phyloP scores from a whole-genome alignment of 2,797 vertebrate genomes.

The Philypnodon macrostomus region DNA sequence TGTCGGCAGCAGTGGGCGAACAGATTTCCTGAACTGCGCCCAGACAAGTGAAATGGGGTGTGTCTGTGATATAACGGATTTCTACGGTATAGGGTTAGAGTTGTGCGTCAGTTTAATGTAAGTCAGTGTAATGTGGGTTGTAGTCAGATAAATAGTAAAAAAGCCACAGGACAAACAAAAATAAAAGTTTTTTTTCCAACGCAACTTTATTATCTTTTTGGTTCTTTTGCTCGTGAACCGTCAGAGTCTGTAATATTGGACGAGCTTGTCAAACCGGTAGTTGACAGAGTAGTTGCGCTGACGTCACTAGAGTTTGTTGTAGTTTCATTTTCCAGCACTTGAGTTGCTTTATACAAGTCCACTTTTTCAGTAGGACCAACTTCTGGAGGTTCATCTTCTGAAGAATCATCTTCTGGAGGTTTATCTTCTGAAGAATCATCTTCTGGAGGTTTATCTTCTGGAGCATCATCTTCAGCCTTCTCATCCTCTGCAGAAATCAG shows the following conservation, averaged over 20 bases:
- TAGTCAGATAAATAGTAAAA: too few species aligned
- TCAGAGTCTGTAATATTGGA: slow-evolving; percentile 23
- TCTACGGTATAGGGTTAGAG: too few species aligned
- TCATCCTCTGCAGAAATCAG: background rate
- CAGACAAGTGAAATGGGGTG: too few species aligned
- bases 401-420: background rate
- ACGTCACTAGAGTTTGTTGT: background rate
- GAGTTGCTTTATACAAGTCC: accelerated
- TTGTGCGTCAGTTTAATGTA: too few species aligned
- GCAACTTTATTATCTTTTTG: too few species aligned
- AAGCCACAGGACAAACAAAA: too few species aligned
- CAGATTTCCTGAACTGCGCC: too few species aligned
- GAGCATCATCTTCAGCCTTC: background rate
- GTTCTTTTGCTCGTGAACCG: background rate
- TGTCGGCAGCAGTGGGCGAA: too few species aligned
- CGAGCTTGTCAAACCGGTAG: accelerated
- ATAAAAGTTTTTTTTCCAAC: too few species aligned
- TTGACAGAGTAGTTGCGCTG: background rate
- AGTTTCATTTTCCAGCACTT: background rate
- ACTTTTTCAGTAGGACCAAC: accelerated
- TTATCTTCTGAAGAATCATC: background rate
- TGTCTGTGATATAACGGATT: too few species aligned
- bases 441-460: background rate
- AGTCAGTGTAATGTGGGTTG: too few species aligned
- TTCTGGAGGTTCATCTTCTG: background rate